Percentiles rank a stretch among this genome's conserved stretches.
Evolutionary conservation across 2,888 invertebrate genomes (phyloP).

Genomic region (Napeogenes sylphis): DNA sequence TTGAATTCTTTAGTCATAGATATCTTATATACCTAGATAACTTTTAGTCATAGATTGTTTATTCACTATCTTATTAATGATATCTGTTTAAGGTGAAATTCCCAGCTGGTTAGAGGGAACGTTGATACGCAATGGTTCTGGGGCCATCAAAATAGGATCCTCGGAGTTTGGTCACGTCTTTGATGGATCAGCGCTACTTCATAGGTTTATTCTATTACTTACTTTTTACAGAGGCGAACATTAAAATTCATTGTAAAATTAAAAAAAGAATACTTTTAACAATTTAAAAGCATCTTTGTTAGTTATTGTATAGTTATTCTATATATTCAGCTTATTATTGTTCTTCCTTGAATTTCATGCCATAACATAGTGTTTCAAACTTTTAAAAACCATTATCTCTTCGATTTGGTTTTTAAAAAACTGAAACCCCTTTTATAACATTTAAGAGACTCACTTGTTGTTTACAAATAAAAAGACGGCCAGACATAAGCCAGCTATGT

Average conservation of each 20-base stretch:
- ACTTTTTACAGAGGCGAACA: not conserved
- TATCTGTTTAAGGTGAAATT: conserved; percentile 61
- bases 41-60: not conserved
- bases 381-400: too few relatives aligned
- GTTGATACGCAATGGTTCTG: conserved; percentile 88
- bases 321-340: too few relatives aligned
- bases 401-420: too few relatives aligned
- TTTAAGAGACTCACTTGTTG: too few relatives aligned
- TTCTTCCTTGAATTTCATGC: too few relatives aligned
- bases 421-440: not conserved
- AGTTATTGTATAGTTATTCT: too few relatives aligned
- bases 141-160: conserved; percentile 84
- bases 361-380: too few relatives aligned
- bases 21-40: not conserved
- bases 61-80: not conserved
- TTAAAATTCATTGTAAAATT: not conserved
- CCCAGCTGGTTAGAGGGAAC: conserved; percentile 85
- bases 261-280: too few relatives aligned
- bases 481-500: too few relatives aligned
- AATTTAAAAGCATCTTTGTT: too few relatives aligned
- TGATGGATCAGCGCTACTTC: conserved; percentile 79
- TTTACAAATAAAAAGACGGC: too few relatives aligned
- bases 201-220: conserved; percentile 21
- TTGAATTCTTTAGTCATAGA: not conserved
- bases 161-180: conserved; percentile 84